Percentiles rank a stretch among this genome's conserved stretches.
These are phyloP conservation scores for Plecturocebus donacophilus DNA, from an alignment of 2,113 vertebrate genomes.

Conservation along the genomic window DNA sequence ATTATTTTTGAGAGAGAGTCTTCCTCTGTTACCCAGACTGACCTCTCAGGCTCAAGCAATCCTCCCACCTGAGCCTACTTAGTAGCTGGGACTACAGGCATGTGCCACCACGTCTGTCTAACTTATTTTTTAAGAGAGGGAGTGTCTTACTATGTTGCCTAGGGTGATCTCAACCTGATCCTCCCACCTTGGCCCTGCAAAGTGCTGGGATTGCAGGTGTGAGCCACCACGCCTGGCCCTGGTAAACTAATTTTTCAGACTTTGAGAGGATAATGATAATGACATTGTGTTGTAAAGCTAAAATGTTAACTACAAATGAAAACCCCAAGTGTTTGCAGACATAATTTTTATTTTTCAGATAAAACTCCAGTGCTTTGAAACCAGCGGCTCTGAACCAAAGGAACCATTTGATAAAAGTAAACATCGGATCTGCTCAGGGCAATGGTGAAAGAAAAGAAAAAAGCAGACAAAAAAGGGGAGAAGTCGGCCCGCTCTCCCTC, in stretches of 20 bases:
- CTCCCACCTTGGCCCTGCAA: no score
- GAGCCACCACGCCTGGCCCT: no score
- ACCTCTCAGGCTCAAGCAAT: no score
- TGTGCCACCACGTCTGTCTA: no score
- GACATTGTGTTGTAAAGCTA: background rate
- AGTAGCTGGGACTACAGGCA: no score
- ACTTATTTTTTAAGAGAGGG: no score
- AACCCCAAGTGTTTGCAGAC: background rate
- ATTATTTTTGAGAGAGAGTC: no score
- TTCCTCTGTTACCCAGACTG: no score
- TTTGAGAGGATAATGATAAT: background rate
- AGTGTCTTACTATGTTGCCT: no score
- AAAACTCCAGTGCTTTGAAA: background rate
- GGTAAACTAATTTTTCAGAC: background rate
- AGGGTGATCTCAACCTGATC: no score
- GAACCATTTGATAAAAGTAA: background rate
- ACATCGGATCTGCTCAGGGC: background rate
- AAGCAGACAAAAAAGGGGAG: slow-evolving; percentile 78
- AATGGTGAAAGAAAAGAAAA: slow-evolving; percentile 86
- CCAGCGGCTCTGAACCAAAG: background rate
- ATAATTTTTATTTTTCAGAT: slow-evolving; percentile 43
- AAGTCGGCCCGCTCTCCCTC: background rate
- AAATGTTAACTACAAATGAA: background rate
- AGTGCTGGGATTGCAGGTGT: no score
- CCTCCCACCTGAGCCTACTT: no score